These are phyloP conservation scores for Ochropleura leucogaster DNA, from an alignment of 2,888 invertebrate genomes.

Conservation along the genomic window DNA sequence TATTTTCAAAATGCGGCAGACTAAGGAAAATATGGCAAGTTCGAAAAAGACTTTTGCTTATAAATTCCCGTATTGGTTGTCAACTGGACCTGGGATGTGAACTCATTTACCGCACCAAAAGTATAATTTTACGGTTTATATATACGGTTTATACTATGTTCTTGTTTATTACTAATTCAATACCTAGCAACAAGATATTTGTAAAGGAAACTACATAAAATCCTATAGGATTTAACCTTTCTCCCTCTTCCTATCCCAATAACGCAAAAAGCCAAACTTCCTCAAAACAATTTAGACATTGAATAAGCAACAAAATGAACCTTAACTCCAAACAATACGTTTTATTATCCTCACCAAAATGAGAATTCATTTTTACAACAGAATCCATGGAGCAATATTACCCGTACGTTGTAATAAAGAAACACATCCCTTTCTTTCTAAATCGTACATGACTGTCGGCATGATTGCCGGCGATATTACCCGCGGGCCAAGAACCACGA, in stretches of 20 bases:
- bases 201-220: background rate
- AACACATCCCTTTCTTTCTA: slow-evolving; percentile 27
- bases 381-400: slow-evolving; percentile 28
- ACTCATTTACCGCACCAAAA: too few species aligned
- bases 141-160: too few species aligned
- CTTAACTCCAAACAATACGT: slow-evolving; percentile 20
- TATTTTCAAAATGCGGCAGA: too few species aligned
- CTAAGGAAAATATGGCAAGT: too few species aligned
- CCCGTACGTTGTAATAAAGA: slow-evolving; percentile 52
- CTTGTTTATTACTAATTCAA: too few species aligned
- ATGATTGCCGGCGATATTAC: slow-evolving; percentile 44
- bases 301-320: slow-evolving; percentile 21
- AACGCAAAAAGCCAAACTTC: slow-evolving; percentile 1
- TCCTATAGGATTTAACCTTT: background rate
- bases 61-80: too few species aligned
- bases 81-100: too few species aligned
- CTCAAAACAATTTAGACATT: slow-evolving; percentile 22
- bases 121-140: too few species aligned
- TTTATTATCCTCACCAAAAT: slow-evolving; percentile 51
- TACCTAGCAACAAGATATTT: too few species aligned
- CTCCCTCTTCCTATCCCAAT: background rate
- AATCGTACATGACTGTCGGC: slow-evolving; percentile 35
- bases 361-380: slow-evolving; percentile 46
- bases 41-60: too few species aligned
- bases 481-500: slow-evolving; percentile 24